These are phyloP conservation scores for Andrena marginata DNA, from an alignment of 2,888 invertebrate species.

Conservation along the genomic window DNA sequence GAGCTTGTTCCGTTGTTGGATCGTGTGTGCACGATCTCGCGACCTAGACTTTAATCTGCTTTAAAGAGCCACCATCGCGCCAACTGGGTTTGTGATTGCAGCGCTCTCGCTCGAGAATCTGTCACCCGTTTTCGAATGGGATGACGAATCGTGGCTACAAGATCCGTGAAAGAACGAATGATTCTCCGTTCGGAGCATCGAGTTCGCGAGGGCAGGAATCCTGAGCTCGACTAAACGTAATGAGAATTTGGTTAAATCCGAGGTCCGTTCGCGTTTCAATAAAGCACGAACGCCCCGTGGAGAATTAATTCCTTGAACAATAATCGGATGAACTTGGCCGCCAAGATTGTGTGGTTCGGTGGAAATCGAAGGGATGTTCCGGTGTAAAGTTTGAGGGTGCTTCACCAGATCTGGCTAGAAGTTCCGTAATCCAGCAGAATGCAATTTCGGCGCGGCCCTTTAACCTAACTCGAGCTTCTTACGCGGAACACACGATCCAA, in stretches of 20 bases:
- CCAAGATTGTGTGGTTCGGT: neutral
- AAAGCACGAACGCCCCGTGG: constrained; percentile 19
- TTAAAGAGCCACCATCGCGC: constrained; percentile 45
- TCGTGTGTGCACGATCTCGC: constrained; percentile 38
- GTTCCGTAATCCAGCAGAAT: constrained; percentile 61
- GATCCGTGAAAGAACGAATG: too few relatives aligned
- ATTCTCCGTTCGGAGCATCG: too few relatives aligned
- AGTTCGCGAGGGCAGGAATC: too few relatives aligned
- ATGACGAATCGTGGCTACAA: neutral
- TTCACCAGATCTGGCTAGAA: constrained; percentile 30
- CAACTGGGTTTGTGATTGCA: neutral
- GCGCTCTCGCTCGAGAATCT: neutral
- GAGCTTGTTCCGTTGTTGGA: constrained; percentile 37
- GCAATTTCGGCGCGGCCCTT: constrained; percentile 35
- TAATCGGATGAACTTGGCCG: constrained; percentile 64
- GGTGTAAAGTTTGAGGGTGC: constrained; percentile 37
- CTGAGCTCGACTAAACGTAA: constrained; percentile 10
- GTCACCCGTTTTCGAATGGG: neutral
- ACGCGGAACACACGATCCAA: constrained; percentile 9
- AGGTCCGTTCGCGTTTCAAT: constrained; percentile 30
- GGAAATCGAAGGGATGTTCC: constrained; percentile 36
- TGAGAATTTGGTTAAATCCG: constrained; percentile 37
- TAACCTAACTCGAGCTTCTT: constrained; percentile 8
- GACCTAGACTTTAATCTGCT: constrained; percentile 64
- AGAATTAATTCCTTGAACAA: constrained; percentile 67